Evolutionary conservation across 2,888 invertebrate genomes (phyloP).

Genomic region (Drosophila flavopinicola): DNA sequence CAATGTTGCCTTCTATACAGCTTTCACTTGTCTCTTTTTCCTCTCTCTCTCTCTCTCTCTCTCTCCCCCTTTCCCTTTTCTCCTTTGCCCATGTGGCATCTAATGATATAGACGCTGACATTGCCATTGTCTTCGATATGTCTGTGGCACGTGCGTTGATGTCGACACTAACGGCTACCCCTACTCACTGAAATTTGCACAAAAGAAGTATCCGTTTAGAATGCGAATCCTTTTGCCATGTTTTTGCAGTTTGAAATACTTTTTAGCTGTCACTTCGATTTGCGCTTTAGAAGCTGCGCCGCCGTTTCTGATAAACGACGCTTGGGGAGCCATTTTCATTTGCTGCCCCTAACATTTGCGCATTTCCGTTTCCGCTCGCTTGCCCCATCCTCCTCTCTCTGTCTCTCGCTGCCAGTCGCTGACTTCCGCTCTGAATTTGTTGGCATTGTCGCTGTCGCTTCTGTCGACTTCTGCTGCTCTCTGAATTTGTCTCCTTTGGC

Average conservation of each 20-base stretch:
- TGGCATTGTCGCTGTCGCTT: not conserved
- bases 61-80: not conserved
- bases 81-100: conserved; percentile 25
- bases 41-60: not conserved
- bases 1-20: too few species aligned
- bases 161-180: too few species aligned
- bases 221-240: conserved; percentile 33
- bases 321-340: conserved; percentile 72
- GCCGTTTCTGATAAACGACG: conserved; percentile 57
- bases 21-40: too few species aligned
- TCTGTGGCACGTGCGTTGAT: conserved; percentile 53
- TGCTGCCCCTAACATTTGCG: conserved; percentile 67
- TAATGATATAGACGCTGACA: conserved; percentile 44
- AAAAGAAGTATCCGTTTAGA: conserved; percentile 2
- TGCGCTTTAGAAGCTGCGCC: conserved; percentile 31
- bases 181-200: conserved; percentile 3
- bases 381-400: not conserved
- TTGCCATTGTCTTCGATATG: conserved; percentile 57
- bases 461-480: not conserved
- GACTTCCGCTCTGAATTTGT: conserved; percentile 56
- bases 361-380: conserved; percentile 74
- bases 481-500: conserved; percentile 17
- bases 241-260: conserved; percentile 13
- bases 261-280: conserved; percentile 38
- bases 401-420: conserved; percentile 8